These are phyloP conservation scores for Ascaphus truei DNA, from an alignment of 2,113 vertebrate genomes.

Conservation along the genomic window DNA sequence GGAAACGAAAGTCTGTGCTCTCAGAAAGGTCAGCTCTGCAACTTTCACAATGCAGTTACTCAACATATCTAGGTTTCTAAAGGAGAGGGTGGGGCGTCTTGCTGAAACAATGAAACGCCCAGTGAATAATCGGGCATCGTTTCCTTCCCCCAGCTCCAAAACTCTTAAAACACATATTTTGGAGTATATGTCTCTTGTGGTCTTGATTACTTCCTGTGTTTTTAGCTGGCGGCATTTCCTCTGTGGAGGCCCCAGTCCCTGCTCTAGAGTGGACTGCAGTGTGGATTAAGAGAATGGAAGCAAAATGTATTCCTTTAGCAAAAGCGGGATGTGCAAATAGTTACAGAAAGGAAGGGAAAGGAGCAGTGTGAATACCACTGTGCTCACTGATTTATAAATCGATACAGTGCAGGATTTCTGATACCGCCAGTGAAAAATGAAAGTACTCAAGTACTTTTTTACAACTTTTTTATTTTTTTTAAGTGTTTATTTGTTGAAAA, in stretches of 20 bases:
- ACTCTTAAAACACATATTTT: constrained; percentile 48
- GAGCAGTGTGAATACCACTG: no score
- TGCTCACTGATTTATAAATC: no score
- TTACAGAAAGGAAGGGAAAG: background rate
- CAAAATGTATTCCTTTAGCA: constrained; percentile 42
- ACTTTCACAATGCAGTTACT: no score
- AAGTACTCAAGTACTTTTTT: no score
- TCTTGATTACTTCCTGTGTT: constrained; percentile 71
- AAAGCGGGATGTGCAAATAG: constrained; percentile 1
- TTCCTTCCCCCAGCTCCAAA: constrained; percentile 54
- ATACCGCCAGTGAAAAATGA: no score
- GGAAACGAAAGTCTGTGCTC: no score
- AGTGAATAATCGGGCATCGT: constrained; percentile 43
- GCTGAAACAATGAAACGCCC: constrained; percentile 44
- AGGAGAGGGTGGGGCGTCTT: constrained; percentile 41
- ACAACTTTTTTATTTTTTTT: no score
- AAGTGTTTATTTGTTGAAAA: no score
- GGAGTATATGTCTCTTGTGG: constrained; percentile 61
- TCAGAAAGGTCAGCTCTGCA: no score
- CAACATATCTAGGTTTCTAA: no score
- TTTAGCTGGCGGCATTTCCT: constrained; percentile 69
- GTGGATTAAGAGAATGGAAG: constrained; percentile 47
- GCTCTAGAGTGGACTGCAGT: constrained; percentile 48
- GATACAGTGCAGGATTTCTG: no score
- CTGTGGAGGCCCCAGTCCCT: constrained; percentile 57